Percentiles rank a stretch among this genome's conserved stretches.
phyloP scores from a whole-genome alignment of 1,140 invertebrate species.

The Cyphomyrmex costatus region DNA sequence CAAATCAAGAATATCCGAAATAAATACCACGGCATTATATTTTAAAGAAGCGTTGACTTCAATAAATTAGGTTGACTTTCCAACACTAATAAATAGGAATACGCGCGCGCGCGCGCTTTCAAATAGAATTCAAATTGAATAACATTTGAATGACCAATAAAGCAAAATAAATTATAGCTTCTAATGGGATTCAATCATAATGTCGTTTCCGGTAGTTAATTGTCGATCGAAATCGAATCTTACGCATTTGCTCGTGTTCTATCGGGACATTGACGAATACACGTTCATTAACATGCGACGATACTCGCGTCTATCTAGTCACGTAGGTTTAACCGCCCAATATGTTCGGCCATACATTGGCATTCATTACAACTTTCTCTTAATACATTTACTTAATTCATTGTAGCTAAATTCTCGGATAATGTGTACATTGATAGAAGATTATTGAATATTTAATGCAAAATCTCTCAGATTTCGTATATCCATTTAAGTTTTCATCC shows the following conservation, averaged over 20 bases:
- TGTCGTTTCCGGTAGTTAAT: not conserved
- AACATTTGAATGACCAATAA: conserved; percentile 21
- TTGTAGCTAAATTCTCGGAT: not conserved
- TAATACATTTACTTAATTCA: conserved; percentile 37
- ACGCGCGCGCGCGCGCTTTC: too few species aligned
- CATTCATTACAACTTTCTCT: conserved; percentile 36
- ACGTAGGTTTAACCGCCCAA: conserved; percentile 36
- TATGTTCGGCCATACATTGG: conserved; percentile 1
- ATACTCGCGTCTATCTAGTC: conserved; percentile 41
- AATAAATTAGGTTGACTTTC: not conserved
- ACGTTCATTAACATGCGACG: conserved; percentile 52
- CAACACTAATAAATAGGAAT: not conserved
- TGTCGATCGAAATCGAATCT: conserved; percentile 28
- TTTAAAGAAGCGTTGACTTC: not conserved
- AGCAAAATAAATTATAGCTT: not conserved
- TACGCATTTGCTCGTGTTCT: conserved; percentile 18
- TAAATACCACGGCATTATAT: not conserved
- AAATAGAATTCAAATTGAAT: not conserved
- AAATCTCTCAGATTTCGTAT: not conserved
- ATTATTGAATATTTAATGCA: not conserved
- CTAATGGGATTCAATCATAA: conserved; percentile 17
- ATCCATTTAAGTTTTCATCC: not conserved
- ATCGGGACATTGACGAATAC: conserved; percentile 28
- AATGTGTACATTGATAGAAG: not conserved
- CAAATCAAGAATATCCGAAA: not conserved